phyloP scores from a whole-genome alignment of 2,113 vertebrate genomes.

The Tylochromis polylepis region DNA sequence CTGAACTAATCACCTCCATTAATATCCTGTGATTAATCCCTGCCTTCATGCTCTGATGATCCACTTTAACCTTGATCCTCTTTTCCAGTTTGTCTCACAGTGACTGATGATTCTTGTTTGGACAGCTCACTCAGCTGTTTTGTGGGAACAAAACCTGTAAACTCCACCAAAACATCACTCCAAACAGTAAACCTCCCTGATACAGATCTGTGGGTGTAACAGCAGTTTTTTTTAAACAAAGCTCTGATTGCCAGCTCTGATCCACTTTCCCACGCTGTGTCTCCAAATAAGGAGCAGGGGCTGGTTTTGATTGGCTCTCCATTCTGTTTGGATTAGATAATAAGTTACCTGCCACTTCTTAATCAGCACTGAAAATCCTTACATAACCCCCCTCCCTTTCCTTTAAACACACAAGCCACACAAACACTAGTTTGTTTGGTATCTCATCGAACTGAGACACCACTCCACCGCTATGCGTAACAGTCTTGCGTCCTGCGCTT shows the following conservation, averaged over 20 bases:
- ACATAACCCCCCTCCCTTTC: neutral
- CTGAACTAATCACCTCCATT: neutral
- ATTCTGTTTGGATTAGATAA: conserved; percentile 41
- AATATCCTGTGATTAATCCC: neutral
- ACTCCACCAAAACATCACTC: neutral
- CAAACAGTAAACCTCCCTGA: neutral
- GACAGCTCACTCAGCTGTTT: conserved; percentile 22
- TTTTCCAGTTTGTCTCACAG: neutral
- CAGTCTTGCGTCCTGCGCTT: neutral
- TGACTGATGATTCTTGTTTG: neutral
- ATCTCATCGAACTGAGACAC: conserved; percentile 16
- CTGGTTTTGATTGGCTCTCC: conserved; percentile 12
- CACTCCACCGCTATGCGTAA: conserved; percentile 11
- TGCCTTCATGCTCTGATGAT: neutral
- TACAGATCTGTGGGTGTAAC: neutral
- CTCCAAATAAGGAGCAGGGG: neutral
- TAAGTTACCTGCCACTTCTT: conserved; percentile 45
- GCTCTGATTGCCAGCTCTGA: neutral
- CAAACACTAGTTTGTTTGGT: conserved; percentile 8
- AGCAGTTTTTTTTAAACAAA: neutral
- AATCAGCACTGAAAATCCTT: conserved; percentile 3
- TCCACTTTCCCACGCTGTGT: conserved; percentile 39
- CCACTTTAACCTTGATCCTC: neutral
- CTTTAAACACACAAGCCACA: neutral
- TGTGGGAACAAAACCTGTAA: conserved; percentile 33